Percentiles rank a stretch among this genome's conserved stretches.
phyloP scores from a whole-genome alignment of 2,113 vertebrate species.

The Microcebus tavaratra region DNA sequence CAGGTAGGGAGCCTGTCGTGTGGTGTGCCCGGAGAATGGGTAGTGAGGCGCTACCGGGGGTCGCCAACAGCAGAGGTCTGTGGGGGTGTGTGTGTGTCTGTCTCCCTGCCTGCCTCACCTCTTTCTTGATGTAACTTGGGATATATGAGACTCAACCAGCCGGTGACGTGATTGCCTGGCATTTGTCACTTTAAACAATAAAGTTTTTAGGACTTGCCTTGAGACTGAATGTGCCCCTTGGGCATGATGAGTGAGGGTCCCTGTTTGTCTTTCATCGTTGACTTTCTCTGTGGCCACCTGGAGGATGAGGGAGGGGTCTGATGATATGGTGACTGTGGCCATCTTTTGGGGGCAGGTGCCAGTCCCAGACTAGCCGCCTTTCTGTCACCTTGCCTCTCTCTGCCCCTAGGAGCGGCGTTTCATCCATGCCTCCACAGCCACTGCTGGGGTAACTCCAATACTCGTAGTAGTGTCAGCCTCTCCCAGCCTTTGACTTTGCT shows the following conservation, averaged over 20 bases:
- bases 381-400: background rate
- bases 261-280: accelerated
- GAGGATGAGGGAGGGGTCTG: background rate
- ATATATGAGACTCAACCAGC: background rate
- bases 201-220: background rate
- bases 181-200: background rate
- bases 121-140: background rate
- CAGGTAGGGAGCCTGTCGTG: conserved; percentile 79
- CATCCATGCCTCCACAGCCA: accelerated
- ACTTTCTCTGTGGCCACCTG: background rate
- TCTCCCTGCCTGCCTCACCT: background rate
- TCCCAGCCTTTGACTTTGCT: background rate
- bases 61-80: background rate
- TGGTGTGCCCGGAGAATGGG: background rate
- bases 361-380: background rate
- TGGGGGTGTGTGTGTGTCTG: too few species aligned
- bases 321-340: background rate
- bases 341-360: background rate
- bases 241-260: accelerated
- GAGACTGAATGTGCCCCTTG: background rate
- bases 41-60: accelerated
- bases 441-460: background rate
- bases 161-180: background rate
- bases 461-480: accelerated
- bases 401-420: background rate